Evolutionary conservation across 1,140 invertebrate species (phyloP).

Genomic region (Pararge aegeria): DNA sequence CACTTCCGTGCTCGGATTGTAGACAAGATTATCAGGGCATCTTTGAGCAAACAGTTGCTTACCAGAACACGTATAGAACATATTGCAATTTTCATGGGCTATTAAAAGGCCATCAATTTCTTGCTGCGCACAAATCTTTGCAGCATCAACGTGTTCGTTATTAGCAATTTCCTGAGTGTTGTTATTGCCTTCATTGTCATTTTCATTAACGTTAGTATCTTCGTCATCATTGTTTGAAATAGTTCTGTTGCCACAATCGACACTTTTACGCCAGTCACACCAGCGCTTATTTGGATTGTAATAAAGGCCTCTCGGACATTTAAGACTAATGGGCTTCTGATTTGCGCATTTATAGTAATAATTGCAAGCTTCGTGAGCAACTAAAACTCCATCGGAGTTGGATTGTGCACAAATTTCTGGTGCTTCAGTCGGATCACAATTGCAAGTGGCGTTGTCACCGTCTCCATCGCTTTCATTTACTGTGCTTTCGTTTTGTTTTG

Average conservation of each 20-base stretch:
- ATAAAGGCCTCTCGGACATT: conserved; percentile 64
- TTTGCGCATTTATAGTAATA: conserved; percentile 39
- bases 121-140: too few species aligned
- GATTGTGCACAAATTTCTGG: conserved; percentile 34
- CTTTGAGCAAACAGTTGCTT: too few species aligned
- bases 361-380: conserved; percentile 41
- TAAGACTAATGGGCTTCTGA: conserved; percentile 43
- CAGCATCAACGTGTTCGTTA: too few species aligned
- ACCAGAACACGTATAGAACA: too few species aligned
- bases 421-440: conserved; percentile 38
- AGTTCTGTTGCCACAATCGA: conserved; percentile 28
- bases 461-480: conserved; percentile 14
- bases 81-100: too few species aligned
- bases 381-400: conserved; percentile 29
- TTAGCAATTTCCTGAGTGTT: too few species aligned
- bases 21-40: too few species aligned
- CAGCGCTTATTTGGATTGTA: conserved; percentile 80
- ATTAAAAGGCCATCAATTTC: too few species aligned
- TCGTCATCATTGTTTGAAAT: background rate
- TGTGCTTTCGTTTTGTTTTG: background rate
- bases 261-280: conserved; percentile 64
- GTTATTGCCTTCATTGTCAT: background rate
- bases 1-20: too few species aligned
- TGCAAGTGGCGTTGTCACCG: conserved; percentile 21
- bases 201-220: background rate